A percentile compares a stretch with the other conserved stretches of the same genome.
phyloP scores from a whole-genome alignment of 2,888 invertebrate genomes.

The Stenoptilia bipunctidactyla region DNA sequence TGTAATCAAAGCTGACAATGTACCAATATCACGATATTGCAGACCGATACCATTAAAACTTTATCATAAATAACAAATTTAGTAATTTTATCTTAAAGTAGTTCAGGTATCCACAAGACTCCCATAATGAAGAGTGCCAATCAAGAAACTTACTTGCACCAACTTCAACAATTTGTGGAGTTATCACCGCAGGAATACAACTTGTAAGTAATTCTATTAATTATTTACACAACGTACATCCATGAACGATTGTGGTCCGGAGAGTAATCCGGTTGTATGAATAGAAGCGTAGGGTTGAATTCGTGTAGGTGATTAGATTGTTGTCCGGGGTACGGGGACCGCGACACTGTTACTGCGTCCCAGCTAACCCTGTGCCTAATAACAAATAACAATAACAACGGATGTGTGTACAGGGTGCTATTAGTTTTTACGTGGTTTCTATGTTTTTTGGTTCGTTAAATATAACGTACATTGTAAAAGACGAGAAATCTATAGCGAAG shows the following conservation, averaged over 20 bases:
- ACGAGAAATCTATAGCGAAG: no score
- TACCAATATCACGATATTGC: no score
- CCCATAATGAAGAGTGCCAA: neutral
- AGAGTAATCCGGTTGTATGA: neutral
- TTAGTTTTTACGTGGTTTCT: neutral
- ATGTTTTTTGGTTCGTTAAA: no score
- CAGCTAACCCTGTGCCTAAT: constrained; percentile 41
- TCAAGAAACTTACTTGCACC: neutral
- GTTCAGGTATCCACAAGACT: neutral
- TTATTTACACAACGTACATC: constrained; percentile 25
- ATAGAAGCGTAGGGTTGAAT: neutral
- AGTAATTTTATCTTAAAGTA: neutral
- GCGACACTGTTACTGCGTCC: constrained; percentile 36
- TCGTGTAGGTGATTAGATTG: neutral
- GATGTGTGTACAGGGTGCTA: constrained; percentile 27
- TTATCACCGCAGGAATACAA: constrained; percentile 21
- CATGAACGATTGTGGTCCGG: neutral
- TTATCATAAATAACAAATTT: no score
- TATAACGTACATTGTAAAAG: no score
- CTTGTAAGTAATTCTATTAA: constrained; percentile 39
- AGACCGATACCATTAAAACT: no score
- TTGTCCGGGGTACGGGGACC: constrained; percentile 13
- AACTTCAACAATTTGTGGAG: neutral
- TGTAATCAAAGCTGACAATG: no score
- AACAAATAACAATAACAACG: constrained; percentile 46